Evolutionary conservation across 2,797 vertebrate genomes (phyloP).

Genomic region (Arctocebus calabarensis): DNA sequence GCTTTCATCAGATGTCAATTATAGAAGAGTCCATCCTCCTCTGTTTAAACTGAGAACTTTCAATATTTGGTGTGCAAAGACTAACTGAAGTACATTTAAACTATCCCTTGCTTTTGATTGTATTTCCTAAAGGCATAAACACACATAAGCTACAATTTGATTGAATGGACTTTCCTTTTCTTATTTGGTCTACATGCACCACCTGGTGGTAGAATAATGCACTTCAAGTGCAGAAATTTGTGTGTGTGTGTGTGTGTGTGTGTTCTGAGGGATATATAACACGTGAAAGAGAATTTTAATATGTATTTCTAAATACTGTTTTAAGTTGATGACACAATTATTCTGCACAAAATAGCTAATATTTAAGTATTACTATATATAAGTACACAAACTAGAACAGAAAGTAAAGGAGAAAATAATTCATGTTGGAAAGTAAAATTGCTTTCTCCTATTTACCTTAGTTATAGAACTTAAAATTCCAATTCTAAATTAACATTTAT

Average conservation of each 20-base stretch:
- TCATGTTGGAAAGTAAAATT: slow-evolving; percentile 48
- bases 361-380: neutral
- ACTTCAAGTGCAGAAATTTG: slow-evolving; percentile 47
- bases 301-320: slow-evolving; percentile 45
- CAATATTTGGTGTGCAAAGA: neutral
- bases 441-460: slow-evolving; percentile 33
- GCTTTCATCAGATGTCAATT: neutral
- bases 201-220: slow-evolving; percentile 76
- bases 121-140: neutral
- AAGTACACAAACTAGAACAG: neutral
- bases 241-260: neutral
- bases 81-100: neutral
- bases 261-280: neutral
- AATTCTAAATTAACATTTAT: slow-evolving; percentile 12
- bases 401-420: slow-evolving; percentile 24
- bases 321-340: slow-evolving; percentile 35
- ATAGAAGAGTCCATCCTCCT: neutral
- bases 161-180: slow-evolving; percentile 29
- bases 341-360: slow-evolving; percentile 42
- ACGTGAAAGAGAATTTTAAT: slow-evolving; percentile 34
- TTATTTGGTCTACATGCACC: slow-evolving; percentile 80
- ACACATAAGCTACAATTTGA: neutral
- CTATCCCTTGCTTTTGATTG: slow-evolving; percentile 29
- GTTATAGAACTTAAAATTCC: slow-evolving; percentile 14
- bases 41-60: slow-evolving; percentile 22